phyloP scores from a whole-genome alignment of 2,888 invertebrate genomes.

The Drosophila imparisetae region DNA sequence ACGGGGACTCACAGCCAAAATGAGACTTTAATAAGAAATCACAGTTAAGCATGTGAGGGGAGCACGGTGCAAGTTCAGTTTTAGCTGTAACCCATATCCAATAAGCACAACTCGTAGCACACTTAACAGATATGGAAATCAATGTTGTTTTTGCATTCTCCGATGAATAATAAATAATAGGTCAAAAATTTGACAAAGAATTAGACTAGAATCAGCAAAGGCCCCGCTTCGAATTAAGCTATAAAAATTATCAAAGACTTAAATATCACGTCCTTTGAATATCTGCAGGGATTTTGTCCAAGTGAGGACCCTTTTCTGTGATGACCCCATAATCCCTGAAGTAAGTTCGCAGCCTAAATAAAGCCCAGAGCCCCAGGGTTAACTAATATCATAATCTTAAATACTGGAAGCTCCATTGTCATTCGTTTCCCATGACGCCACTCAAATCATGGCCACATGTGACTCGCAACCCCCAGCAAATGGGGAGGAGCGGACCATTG shows the following conservation, averaged over 20 bases:
- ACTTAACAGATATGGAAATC: not conserved
- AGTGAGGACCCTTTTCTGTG: not conserved
- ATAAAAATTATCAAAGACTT: not conserved
- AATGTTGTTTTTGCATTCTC: not conserved
- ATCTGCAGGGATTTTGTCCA: not conserved
- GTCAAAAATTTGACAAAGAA: not conserved
- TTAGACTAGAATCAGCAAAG: not conserved
- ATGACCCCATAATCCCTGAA: not conserved
- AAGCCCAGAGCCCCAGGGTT: not conserved
- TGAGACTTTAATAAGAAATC: slow-evolving; percentile 36
- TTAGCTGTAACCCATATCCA: not conserved
- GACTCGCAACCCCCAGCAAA: slow-evolving; percentile 23
- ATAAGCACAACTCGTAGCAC: not conserved
- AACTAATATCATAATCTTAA: slow-evolving; percentile 30
- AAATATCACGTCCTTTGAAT: not conserved
- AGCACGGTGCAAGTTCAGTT: not conserved
- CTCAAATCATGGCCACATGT: slow-evolving; percentile 40
- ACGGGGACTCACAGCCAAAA: slow-evolving; percentile 33
- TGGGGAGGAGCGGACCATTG: not conserved
- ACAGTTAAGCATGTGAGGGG: not conserved
- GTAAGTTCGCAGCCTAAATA: not conserved
- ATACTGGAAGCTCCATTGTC: slow-evolving; percentile 25
- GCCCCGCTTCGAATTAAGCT: not conserved
- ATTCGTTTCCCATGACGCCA: slow-evolving; percentile 40
- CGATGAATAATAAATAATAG: not conserved